Evolutionary conservation across 1,140 invertebrate genomes (phyloP).

Genomic region (Eubasilissa regina): DNA sequence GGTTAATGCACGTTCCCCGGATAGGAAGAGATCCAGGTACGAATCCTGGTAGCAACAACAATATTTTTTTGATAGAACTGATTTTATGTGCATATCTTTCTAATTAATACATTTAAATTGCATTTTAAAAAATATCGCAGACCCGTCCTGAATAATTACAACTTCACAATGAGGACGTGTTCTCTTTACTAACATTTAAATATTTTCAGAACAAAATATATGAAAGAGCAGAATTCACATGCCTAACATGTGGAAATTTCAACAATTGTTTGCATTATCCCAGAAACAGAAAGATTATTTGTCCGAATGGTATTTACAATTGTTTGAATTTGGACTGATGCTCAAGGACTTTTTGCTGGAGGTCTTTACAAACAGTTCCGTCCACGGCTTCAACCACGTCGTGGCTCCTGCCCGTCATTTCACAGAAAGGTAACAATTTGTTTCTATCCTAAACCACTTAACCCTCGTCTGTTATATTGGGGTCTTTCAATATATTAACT

Average conservation of each 20-base stretch:
- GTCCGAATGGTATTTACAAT: neutral
- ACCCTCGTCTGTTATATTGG: neutral
- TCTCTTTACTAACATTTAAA: no score
- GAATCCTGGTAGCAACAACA: no score
- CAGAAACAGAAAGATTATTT: neutral
- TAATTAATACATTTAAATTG: no score
- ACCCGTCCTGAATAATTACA: no score
- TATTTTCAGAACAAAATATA: conserved; percentile 15
- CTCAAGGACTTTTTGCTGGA: conserved; percentile 1
- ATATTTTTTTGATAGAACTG: no score
- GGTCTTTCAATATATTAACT: neutral
- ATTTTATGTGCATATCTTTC: no score
- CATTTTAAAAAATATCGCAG: no score
- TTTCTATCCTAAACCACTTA: no score
- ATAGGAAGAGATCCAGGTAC: no score
- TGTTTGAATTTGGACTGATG: neutral
- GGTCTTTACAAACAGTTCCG: conserved; percentile 39
- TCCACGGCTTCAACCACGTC: conserved; percentile 52
- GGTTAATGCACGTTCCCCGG: no score
- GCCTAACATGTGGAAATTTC: neutral
- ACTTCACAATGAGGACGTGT: no score
- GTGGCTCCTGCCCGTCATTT: conserved; percentile 50
- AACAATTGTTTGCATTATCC: neutral
- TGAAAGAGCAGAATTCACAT: neutral
- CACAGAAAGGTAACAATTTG: conserved; percentile 37